These are phyloP conservation scores for Pachyramphus minor DNA, from an alignment of 2,113 vertebrate species.

Conservation along the genomic window DNA sequence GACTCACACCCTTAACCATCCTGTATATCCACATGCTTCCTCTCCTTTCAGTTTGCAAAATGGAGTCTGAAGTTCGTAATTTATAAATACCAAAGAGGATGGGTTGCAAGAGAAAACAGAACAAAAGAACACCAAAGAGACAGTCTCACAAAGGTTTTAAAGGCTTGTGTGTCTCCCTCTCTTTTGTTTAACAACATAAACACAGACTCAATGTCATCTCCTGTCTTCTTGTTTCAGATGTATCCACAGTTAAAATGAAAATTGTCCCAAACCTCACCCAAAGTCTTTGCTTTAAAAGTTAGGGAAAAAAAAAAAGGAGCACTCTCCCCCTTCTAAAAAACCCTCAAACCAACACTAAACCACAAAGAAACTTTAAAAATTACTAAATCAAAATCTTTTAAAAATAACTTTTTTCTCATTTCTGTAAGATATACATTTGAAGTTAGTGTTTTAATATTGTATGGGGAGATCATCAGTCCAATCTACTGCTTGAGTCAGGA, in stretches of 20 bases:
- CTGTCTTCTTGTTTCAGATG: neutral
- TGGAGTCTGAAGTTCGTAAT: neutral
- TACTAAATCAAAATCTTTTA: neutral
- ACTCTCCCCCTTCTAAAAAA: fast-evolving
- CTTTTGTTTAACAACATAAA: neutral
- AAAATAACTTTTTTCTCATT: neutral
- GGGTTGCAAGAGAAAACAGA: neutral
- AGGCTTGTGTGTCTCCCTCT: neutral
- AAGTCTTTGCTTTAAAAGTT: neutral
- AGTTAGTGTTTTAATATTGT: neutral
- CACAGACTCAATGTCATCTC: neutral
- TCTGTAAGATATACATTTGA: neutral
- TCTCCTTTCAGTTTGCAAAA: neutral
- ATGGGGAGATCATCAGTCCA: neutral
- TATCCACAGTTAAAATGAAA: neutral
- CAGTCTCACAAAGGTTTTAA: neutral
- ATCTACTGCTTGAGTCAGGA: neutral
- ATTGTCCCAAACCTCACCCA: neutral
- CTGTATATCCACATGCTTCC: neutral
- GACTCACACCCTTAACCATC: fast-evolving
- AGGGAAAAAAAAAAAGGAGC: fast-evolving
- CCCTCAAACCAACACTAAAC: neutral
- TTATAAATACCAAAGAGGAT: neutral
- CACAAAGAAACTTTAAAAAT: neutral
- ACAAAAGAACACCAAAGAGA: neutral